Evolutionary conservation across 2,113 vertebrate species (phyloP).

Genomic region (Elanus axillaris): DNA sequence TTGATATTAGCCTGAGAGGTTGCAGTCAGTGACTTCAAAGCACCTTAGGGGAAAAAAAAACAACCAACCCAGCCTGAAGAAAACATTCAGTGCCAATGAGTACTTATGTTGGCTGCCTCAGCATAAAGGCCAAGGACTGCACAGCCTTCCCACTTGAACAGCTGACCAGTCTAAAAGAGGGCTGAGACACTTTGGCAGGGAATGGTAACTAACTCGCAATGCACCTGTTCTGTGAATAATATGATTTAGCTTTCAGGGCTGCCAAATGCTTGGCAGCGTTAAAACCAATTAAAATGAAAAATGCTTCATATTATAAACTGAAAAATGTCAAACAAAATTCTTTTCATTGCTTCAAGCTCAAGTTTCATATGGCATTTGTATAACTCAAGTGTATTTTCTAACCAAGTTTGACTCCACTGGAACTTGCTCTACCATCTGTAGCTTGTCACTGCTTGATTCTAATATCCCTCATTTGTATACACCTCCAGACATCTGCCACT

Average conservation of each 20-base stretch:
- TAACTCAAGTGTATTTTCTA: not conserved
- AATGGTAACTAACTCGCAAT: not conserved
- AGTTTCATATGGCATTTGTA: not conserved
- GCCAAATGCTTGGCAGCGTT: slow-evolving; percentile 33
- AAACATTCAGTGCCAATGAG: not conserved
- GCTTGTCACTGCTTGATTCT: not conserved
- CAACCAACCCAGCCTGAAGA: not conserved
- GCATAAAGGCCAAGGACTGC: not conserved
- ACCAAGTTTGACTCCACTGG: not conserved
- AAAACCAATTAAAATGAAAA: slow-evolving; percentile 58
- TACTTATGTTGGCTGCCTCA: not conserved
- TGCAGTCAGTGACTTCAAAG: not conserved
- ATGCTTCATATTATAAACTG: slow-evolving; percentile 7
- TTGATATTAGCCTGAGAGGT: not conserved
- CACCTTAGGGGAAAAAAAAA: not conserved
- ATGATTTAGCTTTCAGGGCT: slow-evolving; percentile 3
- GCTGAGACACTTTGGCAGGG: not conserved
- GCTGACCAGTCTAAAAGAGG: not conserved
- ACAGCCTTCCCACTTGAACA: not conserved
- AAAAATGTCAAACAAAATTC: slow-evolving; percentile 20
- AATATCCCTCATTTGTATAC: not conserved
- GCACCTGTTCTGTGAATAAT: slow-evolving; percentile 17
- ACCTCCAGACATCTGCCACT: not conserved
- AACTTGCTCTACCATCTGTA: not conserved
- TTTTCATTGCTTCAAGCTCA: slow-evolving; percentile 2